Base-by-base conservation (phyloP, 2,113 vertebrate species). In the Anolis carolinensis region DNA sequence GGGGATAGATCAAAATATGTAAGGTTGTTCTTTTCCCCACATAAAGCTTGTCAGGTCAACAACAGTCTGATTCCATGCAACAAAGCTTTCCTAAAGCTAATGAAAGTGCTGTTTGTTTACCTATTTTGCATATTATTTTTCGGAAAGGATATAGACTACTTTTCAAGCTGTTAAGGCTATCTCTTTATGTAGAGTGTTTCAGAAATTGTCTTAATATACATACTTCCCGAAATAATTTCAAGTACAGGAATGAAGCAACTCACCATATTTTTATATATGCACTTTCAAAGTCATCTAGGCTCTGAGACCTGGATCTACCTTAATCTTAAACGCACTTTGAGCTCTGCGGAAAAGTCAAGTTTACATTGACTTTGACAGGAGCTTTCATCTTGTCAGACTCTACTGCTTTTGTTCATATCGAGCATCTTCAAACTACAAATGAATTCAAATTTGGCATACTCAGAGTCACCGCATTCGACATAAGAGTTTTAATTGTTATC, bases 241-340 rank as follows among this genome's bases (percentile, higher is more conserved):
- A 91, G 68, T 80, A 83, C 88, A 90, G 16, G n/a, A 76, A 76
- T 2, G 32, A 89, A 82, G 74, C 59, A 59, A 2, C 18, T 25
- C 3, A 1, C 77, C 20, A 27, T 87, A 32, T 67, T 84, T 90
- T 85, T 89, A 89, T 89, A 90, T 87, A 90, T 86, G 75, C 83
- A 90, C 83, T 87, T 92, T 90, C 83, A 90, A 89, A 89, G 84
- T 83, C 84, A 87, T 88, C 62, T 80, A 84, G 79, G 79, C 84
- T 68, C 72, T 89, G 86, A 81, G 88, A 86, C 86, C 74, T 88
- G 87, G 88, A 90, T 89, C 89, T 90, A 83, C 85, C 91, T 90
- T 90, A 89, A 89, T 89, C 87, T 90, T 89, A 78, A 81, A 84
- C 87, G 39, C 62, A 89, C 86, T 87, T 87, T 89, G 89, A 90